Evolutionary conservation across 2,888 invertebrate genomes (phyloP).

Genomic region (Epsilonema sp.): DNA sequence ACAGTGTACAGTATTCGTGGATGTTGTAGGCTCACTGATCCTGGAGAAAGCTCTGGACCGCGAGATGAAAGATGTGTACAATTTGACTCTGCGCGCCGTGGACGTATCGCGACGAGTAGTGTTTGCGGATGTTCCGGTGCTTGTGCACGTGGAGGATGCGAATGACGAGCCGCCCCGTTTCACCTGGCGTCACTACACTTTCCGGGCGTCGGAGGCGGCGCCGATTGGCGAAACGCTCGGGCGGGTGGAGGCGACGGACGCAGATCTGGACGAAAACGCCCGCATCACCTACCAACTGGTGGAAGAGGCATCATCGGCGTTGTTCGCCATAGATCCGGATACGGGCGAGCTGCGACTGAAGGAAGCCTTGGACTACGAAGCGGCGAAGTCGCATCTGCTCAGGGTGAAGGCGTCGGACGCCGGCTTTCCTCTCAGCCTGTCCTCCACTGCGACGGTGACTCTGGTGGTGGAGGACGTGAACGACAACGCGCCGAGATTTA

Average conservation of each 20-base stretch:
- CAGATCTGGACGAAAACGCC: slow-evolving; percentile 29
- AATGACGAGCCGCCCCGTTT: slow-evolving; percentile 30
- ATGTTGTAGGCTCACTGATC: slow-evolving; percentile 43
- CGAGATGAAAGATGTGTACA: slow-evolving; percentile 51
- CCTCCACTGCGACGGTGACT: slow-evolving; percentile 11
- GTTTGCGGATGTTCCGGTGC: slow-evolving; percentile 22
- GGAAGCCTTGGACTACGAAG: slow-evolving; percentile 12
- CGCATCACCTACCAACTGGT: slow-evolving; percentile 15
- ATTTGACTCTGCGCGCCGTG: slow-evolving; percentile 59
- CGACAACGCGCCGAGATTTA: slow-evolving; percentile 64
- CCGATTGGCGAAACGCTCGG: slow-evolving; percentile 16
- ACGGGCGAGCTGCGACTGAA: slow-evolving; percentile 13
- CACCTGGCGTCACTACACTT: slow-evolving; percentile 6
- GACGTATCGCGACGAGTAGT: slow-evolving; percentile 45
- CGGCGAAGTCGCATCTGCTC: background rate
- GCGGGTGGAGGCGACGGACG: slow-evolving; percentile 24
- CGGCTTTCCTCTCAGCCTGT: background rate
- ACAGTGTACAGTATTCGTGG: no score
- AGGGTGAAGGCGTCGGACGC: slow-evolving; percentile 4
- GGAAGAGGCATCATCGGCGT: background rate
- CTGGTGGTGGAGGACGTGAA: slow-evolving; percentile 51
- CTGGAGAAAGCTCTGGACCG: slow-evolving; percentile 61
- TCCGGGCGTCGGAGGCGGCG: slow-evolving; percentile 10
- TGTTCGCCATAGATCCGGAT: slow-evolving; percentile 5
- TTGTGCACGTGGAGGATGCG: slow-evolving; percentile 26